Percentiles rank a stretch among this genome's conserved stretches.
phyloP scores from a whole-genome alignment of 2,888 invertebrate genomes.

The Stomorhina lunata region DNA sequence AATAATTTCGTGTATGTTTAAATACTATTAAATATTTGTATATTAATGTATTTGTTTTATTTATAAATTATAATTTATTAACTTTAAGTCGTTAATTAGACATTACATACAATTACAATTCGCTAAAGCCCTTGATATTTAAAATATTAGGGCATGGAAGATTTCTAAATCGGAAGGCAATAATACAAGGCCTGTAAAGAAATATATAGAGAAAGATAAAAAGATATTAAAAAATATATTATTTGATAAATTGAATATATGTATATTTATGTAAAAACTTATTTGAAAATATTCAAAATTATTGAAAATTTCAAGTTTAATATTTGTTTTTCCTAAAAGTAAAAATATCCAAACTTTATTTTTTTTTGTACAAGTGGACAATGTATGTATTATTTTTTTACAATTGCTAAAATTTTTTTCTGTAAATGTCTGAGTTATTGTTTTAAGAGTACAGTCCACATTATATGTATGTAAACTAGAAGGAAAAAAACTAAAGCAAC shows the following conservation, averaged over 20 bases:
- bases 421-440: no score
- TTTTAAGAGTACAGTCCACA: no score
- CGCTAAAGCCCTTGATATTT: slow-evolving; percentile 77
- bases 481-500: no score
- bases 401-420: no score
- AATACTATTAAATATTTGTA: slow-evolving; percentile 43
- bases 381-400: no score
- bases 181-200: slow-evolving; percentile 80
- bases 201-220: slow-evolving; percentile 49
- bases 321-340: no score
- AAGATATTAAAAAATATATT: background rate
- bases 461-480: no score
- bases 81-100: slow-evolving; percentile 52
- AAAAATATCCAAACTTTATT: no score
- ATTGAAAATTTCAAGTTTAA: background rate
- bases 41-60: slow-evolving; percentile 50
- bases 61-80: slow-evolving; percentile 53
- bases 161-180: slow-evolving; percentile 79
- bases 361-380: no score
- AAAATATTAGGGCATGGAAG: slow-evolving; percentile 78
- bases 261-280: background rate
- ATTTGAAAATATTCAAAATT: background rate
- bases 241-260: background rate
- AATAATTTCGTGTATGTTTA: slow-evolving; percentile 27
- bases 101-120: slow-evolving; percentile 71